Percentiles rank a stretch among this genome's conserved stretches.
Evolutionary conservation across 2,113 vertebrate species (phyloP).

Genomic region (Albula glossodonta): DNA sequence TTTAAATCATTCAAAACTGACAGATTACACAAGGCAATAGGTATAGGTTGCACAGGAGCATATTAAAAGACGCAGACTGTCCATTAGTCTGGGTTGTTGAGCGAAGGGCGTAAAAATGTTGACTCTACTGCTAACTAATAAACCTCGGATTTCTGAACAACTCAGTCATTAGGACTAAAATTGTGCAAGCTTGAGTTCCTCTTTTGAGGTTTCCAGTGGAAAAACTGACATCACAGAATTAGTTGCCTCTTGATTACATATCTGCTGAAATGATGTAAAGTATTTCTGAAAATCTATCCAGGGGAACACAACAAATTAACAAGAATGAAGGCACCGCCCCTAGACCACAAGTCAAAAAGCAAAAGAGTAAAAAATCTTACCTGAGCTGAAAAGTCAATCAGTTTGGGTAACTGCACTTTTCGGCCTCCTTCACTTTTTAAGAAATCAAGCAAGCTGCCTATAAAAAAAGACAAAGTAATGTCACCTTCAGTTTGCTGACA

Average conservation of each 20-base stretch:
- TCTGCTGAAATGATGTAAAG: not conserved
- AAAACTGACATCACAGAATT: conserved; percentile 47
- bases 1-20: no score
- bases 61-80: no score
- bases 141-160: not conserved
- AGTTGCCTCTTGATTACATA: conserved; percentile 18
- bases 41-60: no score
- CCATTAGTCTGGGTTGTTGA: not conserved
- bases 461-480: conserved; percentile 28
- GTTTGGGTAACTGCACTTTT: conserved; percentile 80
- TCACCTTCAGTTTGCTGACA: conserved; percentile 11
- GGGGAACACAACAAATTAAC: not conserved
- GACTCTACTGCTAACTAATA: not conserved
- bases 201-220: conserved; percentile 61
- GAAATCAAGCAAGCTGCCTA: conserved; percentile 94
- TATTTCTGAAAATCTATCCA: not conserved
- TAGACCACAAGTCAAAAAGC: not conserved
- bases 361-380: conserved; percentile 57
- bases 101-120: not conserved
- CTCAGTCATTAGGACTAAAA: not conserved
- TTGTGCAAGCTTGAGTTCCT: conserved; percentile 58
- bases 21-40: no score
- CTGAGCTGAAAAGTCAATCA: conserved; percentile 96
- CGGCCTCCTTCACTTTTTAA: conserved; percentile 82
- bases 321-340: not conserved